Evolutionary conservation across 2,797 vertebrate genomes (phyloP).

Genomic region (Scarus forsteni): DNA sequence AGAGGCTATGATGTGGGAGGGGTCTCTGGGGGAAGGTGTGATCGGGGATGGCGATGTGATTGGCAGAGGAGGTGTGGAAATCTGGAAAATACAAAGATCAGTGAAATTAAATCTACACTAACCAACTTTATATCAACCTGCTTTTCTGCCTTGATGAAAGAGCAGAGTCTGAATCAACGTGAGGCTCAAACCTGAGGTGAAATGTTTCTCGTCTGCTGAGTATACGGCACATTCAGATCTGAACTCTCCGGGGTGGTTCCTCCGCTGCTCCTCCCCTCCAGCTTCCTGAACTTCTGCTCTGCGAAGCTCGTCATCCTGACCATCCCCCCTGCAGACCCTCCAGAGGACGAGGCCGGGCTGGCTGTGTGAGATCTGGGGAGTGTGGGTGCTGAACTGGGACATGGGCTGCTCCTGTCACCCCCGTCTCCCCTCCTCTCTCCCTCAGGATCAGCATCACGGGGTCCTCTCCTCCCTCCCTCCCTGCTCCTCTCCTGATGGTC

Average conservation of each 20-base stretch:
- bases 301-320: conserved; percentile 99
- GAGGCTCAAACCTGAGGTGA: conserved; percentile 83
- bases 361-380: conserved; percentile 87
- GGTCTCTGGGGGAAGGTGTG: conserved; percentile 86
- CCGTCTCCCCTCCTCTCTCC: conserved; percentile 47
- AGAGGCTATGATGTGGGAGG: conserved; percentile 92
- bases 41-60: conserved; percentile 77
- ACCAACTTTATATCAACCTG: not conserved
- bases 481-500: conserved; percentile 59
- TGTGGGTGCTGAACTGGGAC: conserved; percentile 87
- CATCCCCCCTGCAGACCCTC: conserved; percentile 78
- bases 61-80: conserved; percentile 71
- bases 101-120: not conserved
- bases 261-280: conserved; percentile 93
- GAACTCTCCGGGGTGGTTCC: conserved; percentile 96
- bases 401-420: conserved; percentile 82
- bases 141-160: not conserved
- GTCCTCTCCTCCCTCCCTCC: conserved; percentile 44
- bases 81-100: conserved; percentile 49
- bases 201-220: conserved; percentile 82
- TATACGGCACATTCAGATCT: conserved; percentile 89
- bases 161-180: not conserved
- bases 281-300: conserved; percentile 96
- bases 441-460: conserved; percentile 26
- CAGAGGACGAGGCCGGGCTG: conserved; percentile 90